Evolutionary conservation across 1,140 invertebrate genomes (phyloP).

Genomic region (Apolygus lucorum): DNA sequence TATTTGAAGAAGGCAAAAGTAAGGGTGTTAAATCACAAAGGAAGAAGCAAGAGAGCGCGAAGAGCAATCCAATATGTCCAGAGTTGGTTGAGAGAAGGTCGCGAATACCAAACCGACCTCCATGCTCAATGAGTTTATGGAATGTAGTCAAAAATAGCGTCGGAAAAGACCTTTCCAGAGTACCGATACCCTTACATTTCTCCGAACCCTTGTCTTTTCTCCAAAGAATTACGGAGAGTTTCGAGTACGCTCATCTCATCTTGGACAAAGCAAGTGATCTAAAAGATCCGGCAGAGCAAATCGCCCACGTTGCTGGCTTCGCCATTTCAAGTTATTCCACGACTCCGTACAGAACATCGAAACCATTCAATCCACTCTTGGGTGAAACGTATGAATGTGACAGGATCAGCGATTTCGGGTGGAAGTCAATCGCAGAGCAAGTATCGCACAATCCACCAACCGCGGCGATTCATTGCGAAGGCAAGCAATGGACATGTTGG

Average conservation of each 20-base stretch:
- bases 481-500: conserved; percentile 80
- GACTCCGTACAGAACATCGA: conserved; percentile 61
- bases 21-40: no score
- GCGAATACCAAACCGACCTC: no score
- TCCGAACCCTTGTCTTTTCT: conserved; percentile 97
- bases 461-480: conserved; percentile 84
- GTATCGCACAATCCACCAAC: conserved; percentile 97
- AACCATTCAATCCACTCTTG: conserved; percentile 82
- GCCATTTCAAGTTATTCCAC: conserved; percentile 94
- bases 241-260: conserved; percentile 89
- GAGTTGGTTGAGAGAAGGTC: no score
- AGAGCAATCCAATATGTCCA: no score
- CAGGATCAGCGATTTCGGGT: no score
- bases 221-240: conserved; percentile 93
- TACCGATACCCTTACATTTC: no score
- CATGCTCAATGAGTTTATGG: no score
- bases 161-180: conserved; percentile 92
- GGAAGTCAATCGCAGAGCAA: no score
- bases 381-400: conserved; percentile 96
- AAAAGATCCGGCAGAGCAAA: conserved; percentile 65
- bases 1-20: no score
- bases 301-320: conserved; percentile 91
- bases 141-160: no score
- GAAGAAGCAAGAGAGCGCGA: no score
- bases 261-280: conserved; percentile 55